Evolutionary conservation across 2,888 invertebrate genomes (phyloP).

Genomic region (Artemia sinica): DNA sequence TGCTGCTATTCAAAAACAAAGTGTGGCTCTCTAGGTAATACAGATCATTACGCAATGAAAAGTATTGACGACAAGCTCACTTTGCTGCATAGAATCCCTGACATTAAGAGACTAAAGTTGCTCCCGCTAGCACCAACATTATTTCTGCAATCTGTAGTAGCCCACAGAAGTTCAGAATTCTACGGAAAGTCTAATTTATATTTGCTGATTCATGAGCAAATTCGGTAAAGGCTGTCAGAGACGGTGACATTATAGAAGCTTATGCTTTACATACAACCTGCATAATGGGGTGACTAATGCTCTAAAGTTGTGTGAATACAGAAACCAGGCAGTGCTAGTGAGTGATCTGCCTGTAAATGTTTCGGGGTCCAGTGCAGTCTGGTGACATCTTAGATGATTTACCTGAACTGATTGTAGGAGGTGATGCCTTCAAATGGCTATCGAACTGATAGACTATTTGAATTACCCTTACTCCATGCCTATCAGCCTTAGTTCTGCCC

Average conservation of each 20-base stretch:
- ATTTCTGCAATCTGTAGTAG: neutral
- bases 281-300: neutral
- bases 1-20: neutral
- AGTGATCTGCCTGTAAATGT: no score
- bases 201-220: neutral
- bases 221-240: neutral
- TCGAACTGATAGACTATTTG: no score
- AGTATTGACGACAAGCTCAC: neutral
- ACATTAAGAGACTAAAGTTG: neutral
- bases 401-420: neutral
- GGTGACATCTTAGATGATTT: neutral
- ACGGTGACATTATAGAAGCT: neutral
- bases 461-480: no score
- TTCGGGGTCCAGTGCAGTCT: neutral
- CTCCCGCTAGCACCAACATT: neutral
- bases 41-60: neutral
- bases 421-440: neutral
- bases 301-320: no score
- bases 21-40: neutral
- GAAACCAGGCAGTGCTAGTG: no score
- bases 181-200: no score
- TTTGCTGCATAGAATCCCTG: neutral
- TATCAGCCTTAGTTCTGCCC: no score
- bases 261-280: neutral
- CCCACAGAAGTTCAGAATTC: neutral